Evolutionary conservation across 2,888 invertebrate genomes (phyloP).

Genomic region (Metalampra italica): DNA sequence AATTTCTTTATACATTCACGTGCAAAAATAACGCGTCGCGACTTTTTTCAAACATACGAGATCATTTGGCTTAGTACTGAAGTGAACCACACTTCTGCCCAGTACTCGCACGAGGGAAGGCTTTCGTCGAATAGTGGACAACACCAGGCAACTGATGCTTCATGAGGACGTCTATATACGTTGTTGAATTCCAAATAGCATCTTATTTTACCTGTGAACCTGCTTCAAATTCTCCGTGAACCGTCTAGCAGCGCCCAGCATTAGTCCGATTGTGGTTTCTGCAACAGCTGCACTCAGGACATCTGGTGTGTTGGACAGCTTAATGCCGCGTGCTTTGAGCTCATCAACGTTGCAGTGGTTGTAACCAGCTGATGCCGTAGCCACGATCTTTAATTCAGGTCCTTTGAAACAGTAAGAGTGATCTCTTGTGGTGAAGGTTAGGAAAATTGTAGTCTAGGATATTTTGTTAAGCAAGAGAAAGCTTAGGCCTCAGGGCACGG

Average conservation of each 20-base stretch:
- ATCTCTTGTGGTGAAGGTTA: too few relatives aligned
- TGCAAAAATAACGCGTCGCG: too few relatives aligned
- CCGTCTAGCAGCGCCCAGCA: slow-evolving; percentile 86
- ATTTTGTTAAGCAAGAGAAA: too few relatives aligned
- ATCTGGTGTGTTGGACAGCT: slow-evolving; percentile 89
- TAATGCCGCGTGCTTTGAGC: slow-evolving; percentile 85
- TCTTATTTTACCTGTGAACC: slow-evolving; percentile 77
- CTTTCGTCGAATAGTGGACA: too few relatives aligned
- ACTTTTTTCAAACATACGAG: too few relatives aligned
- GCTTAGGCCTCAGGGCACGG: too few relatives aligned
- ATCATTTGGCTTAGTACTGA: too few relatives aligned
- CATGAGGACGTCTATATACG: not conserved
- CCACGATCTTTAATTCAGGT: slow-evolving; percentile 85
- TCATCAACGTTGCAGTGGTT: slow-evolving; percentile 90
- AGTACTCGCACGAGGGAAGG: too few relatives aligned
- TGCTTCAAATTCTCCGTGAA: slow-evolving; percentile 86
- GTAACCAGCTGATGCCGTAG: slow-evolving; percentile 92
- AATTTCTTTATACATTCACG: too few relatives aligned
- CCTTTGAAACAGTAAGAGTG: slow-evolving; percentile 53
- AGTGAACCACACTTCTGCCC: too few relatives aligned
- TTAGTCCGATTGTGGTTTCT: slow-evolving; percentile 87
- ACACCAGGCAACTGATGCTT: not conserved
- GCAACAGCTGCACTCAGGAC: slow-evolving; percentile 89
- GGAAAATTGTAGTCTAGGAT: too few relatives aligned
- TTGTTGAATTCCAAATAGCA: not conserved